These are phyloP conservation scores for Carapus acus DNA, from an alignment of 2,797 vertebrate species.

Conservation along the genomic window DNA sequence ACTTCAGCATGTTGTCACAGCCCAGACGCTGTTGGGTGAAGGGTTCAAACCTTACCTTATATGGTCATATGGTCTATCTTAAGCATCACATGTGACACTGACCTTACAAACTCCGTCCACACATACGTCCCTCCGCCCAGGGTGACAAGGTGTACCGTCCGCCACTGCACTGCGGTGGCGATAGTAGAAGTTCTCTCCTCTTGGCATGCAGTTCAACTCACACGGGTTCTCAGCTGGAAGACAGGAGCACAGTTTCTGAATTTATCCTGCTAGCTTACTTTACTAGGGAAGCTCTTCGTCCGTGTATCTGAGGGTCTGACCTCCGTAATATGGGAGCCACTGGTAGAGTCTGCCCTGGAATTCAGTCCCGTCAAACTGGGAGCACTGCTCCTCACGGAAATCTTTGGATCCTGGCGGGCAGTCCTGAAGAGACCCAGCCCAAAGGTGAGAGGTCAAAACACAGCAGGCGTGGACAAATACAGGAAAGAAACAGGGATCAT, in stretches of 20 bases:
- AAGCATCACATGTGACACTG: background rate
- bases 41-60: too few species aligned
- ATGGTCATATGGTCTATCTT: too few species aligned
- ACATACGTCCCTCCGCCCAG: constrained; percentile 83
- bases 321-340: constrained; percentile 93
- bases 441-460: constrained; percentile 10
- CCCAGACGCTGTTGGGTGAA: constrained; percentile 75
- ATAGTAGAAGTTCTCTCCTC: constrained; percentile 93
- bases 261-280: too few species aligned
- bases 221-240: constrained; percentile 85
- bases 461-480: background rate
- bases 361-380: constrained; percentile 81
- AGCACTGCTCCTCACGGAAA: constrained; percentile 91
- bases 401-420: constrained; percentile 83
- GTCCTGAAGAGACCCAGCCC: constrained; percentile 65
- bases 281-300: too few species aligned
- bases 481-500: background rate
- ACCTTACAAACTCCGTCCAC: constrained; percentile 90
- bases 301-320: constrained; percentile 56
- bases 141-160: constrained; percentile 90
- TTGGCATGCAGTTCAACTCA: constrained; percentile 95
- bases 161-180: constrained; percentile 80
- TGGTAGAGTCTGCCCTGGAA: constrained; percentile 87
- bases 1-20: constrained; percentile 89
- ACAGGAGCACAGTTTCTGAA: background rate